These are phyloP conservation scores for Rhamnusium bicolor DNA, from an alignment of 2,888 invertebrate species.

Conservation along the genomic window DNA sequence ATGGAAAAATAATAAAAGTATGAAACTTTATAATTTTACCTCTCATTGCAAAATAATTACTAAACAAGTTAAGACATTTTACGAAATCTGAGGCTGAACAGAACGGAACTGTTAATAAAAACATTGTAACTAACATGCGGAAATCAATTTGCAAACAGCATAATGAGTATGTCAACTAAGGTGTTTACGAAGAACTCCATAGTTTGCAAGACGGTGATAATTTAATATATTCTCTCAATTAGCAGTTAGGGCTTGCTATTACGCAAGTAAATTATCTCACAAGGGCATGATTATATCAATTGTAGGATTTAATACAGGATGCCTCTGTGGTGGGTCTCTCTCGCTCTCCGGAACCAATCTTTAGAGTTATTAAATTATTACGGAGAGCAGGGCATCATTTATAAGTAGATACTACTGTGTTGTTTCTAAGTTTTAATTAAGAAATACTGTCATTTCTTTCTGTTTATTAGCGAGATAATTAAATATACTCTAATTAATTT, in stretches of 20 bases:
- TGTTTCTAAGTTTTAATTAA: constrained; percentile 25
- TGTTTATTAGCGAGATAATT: not conserved
- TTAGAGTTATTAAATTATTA: constrained; percentile 30
- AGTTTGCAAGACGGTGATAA: constrained; percentile 64
- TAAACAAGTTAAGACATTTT: too few relatives aligned
- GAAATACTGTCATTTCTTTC: constrained; percentile 8
- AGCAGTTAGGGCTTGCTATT: constrained; percentile 65
- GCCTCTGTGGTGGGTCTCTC: not conserved
- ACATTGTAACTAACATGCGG: not conserved
- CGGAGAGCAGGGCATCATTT: not conserved
- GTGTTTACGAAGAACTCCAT: constrained; percentile 59
- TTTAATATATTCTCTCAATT: constrained; percentile 68
- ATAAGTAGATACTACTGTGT: not conserved
- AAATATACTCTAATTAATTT: constrained; percentile 16
- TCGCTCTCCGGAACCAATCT: not conserved
- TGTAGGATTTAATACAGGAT: constrained; percentile 30
- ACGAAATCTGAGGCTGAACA: too few relatives aligned
- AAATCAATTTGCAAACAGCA: constrained; percentile 43
- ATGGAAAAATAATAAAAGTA: too few relatives aligned
- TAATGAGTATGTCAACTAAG: constrained; percentile 51
- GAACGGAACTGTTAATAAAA: too few relatives aligned
- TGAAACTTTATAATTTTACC: too few relatives aligned
- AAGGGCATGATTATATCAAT: constrained; percentile 61
- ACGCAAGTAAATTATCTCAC: constrained; percentile 65
- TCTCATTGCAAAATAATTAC: too few relatives aligned